Percentiles rank a stretch among this genome's conserved stretches.
These are phyloP conservation scores for sheep (Ovis aries) DNA, from an alignment of 2,113 vertebrate genomes.

Conservation along the genomic window DNA sequence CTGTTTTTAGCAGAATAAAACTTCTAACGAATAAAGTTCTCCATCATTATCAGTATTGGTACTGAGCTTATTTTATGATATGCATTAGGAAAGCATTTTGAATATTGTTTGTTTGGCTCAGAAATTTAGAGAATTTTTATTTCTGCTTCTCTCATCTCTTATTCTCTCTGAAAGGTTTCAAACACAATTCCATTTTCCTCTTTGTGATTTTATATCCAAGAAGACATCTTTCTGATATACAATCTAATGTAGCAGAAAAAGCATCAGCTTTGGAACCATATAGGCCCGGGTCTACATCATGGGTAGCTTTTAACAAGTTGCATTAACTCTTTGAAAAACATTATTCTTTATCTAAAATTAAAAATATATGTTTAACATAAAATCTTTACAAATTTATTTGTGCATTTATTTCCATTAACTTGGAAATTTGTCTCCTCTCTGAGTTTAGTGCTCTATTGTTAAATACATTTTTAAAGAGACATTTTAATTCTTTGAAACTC, in stretches of 20 bases:
- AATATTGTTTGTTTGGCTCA: neutral
- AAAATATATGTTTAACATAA: neutral
- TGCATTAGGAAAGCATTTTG: neutral
- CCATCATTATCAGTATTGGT: neutral
- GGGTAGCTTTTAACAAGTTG: neutral
- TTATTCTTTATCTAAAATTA: neutral
- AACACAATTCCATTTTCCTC: neutral
- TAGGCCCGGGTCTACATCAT: neutral
- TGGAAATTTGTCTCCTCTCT: neutral
- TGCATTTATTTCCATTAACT: neutral
- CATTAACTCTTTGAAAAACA: neutral
- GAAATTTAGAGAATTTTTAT: neutral
- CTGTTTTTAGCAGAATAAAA: conserved; percentile 40
- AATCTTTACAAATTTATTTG: neutral
- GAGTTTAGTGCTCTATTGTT: neutral
- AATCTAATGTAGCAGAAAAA: neutral
- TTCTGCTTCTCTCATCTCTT: neutral
- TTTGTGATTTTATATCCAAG: conserved; percentile 32
- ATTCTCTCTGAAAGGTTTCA: neutral
- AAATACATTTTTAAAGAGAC: neutral
- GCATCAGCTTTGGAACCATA: neutral
- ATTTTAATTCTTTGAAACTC: neutral
- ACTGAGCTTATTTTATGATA: neutral
- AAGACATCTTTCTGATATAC: neutral
- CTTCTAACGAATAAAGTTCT: neutral